Conservation (phyloP, 2,113 vertebrate genomes). For the Leuciscus idus region DNA sequence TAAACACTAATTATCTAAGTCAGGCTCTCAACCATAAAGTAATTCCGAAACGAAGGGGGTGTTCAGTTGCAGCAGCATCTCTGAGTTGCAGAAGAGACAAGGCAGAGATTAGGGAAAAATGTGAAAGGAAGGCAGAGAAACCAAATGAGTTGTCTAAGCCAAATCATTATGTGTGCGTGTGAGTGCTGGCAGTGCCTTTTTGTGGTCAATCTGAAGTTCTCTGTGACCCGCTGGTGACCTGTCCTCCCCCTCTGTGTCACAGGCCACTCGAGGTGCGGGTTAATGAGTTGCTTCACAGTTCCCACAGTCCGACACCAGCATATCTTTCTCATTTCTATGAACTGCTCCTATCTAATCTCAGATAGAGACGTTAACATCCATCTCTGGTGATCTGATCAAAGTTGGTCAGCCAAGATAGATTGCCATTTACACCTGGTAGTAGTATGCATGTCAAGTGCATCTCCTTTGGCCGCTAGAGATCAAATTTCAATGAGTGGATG, state of each 20-base stretch:
- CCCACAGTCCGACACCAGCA: constrained; percentile 11
- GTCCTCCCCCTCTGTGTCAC: constrained; percentile 16
- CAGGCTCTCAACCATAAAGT: constrained; percentile 3
- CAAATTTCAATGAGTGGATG: background rate
- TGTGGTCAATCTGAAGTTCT: background rate
- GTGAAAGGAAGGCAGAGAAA: background rate
- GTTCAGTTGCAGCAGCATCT: background rate
- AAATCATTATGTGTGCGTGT: background rate
- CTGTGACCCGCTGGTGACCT: constrained; percentile 13
- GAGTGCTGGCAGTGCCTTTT: background rate
- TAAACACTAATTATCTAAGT: constrained; percentile 17
- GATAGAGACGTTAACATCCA: constrained; percentile 8
- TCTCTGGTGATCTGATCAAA: background rate
- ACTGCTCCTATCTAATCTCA: constrained; percentile 5
- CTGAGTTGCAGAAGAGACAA: background rate
- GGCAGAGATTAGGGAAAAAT: background rate
- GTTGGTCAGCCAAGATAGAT: background rate
- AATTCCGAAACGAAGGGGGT: constrained; percentile 2
- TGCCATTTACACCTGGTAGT: background rate
- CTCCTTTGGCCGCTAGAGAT: background rate
- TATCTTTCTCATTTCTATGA: constrained; percentile 3
- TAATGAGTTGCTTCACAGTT: constrained; percentile 44
- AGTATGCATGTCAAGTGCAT: background rate
- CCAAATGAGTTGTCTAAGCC: background rate
- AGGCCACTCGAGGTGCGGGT: constrained; percentile 42